phyloP scores from a whole-genome alignment of 2,888 invertebrate species.

The Tetragnatha montana region DNA sequence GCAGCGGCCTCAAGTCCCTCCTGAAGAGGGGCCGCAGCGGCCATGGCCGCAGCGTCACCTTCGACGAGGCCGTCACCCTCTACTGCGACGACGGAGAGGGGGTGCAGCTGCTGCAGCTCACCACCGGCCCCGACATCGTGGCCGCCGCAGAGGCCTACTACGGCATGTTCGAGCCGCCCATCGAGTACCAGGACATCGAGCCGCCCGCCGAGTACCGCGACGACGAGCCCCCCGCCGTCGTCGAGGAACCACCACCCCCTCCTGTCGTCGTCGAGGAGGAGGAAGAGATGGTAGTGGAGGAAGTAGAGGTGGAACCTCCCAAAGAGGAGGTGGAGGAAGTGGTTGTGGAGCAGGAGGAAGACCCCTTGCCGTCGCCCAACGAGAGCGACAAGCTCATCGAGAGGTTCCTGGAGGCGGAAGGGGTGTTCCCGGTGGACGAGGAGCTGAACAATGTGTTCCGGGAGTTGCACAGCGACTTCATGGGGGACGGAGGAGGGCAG shows the following conservation, averaged over 20 bases:
- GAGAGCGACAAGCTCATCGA: slow-evolving; percentile 67
- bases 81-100: slow-evolving; percentile 72
- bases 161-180: slow-evolving; percentile 72
- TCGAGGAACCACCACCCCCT: slow-evolving; percentile 45
- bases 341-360: not conserved
- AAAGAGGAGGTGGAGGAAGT: slow-evolving; percentile 32
- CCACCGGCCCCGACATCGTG: slow-evolving; percentile 70
- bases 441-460: slow-evolving; percentile 66
- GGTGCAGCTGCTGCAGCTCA: slow-evolving; percentile 70
- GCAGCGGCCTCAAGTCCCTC: slow-evolving; percentile 47
- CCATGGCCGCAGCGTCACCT: slow-evolving; percentile 69
- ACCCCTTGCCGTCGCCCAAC: slow-evolving; percentile 4
- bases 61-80: slow-evolving; percentile 72
- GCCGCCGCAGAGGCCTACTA: slow-evolving; percentile 69
- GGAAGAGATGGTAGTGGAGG: not conserved
- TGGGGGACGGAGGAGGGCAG: slow-evolving; percentile 9
- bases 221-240: slow-evolving; percentile 28
- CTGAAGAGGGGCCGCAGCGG: slow-evolving; percentile 41
- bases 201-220: slow-evolving; percentile 72
- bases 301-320: not conserved
- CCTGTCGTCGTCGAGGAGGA: not conserved
- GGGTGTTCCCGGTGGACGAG: slow-evolving; percentile 65
- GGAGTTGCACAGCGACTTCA: slow-evolving; percentile 45
- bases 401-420: slow-evolving; percentile 65
- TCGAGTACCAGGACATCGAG: slow-evolving; percentile 72